Evolutionary conservation across 2,888 invertebrate species (phyloP), one percentile per base, ranked within the genome.

Genomic region (Pandemis heparana): DNA sequence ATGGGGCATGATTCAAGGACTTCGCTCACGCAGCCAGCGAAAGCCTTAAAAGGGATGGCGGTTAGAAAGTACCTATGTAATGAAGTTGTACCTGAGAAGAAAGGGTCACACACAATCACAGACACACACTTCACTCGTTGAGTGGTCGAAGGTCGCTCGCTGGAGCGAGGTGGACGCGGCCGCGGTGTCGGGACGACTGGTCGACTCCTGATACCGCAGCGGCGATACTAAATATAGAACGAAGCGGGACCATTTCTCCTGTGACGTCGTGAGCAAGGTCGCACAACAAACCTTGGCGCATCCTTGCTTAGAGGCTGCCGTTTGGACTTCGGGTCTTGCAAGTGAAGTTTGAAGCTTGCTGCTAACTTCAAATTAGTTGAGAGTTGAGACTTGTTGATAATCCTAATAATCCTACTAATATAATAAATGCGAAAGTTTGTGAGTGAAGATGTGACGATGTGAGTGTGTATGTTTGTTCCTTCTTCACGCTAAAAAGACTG

Each of bases 111-210:
- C 91, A 92, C 93, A 87, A 89, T 88, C 93, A 92, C 92, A 91
- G 88, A 87, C 92, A 92, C 91, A 90, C 92, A 92, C 94, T 90
- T 92, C 92, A 92, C 92, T 92, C 93, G 85, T 77, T 87, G 90
- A 92, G 92, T 92, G 92, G 92, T 92, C 92, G 91, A 88, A 85
- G 90, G 89, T 91, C 90, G 90, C 83, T 83, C 88, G 91, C 91
- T 91, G 92, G 90, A 91, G 89, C 91, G 90, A 87, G 91, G 87
- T 90, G 91, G 85, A 89, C 92, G 89, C 94, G 90, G 84, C 85
- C 93, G 91, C 92, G 90, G 92, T 89, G 89, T 88, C 89, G 91
- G 87, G 89, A 91, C 94, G 93, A 95, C 94, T 95, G 92, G 80
- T 82, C 79, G 74, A 72, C 82, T 79, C 79, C 83, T 83, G 84